A percentile compares a stretch with the other conserved stretches of the same genome.
Evolutionary conservation across 2,113 vertebrate species (phyloP).

Genomic region (Microcebus murinus): DNA sequence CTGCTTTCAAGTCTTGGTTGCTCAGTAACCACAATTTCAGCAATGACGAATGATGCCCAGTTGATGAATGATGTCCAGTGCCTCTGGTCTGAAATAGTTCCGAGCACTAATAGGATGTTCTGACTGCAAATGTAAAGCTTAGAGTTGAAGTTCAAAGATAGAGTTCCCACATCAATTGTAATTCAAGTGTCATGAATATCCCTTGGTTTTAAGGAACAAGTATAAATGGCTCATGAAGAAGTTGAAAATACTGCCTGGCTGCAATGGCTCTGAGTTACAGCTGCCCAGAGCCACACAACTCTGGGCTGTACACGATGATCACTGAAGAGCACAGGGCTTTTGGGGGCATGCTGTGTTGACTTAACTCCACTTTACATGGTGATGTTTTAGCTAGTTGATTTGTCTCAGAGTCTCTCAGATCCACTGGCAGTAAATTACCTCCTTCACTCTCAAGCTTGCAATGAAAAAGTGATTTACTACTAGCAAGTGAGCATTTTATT

Average conservation of each 20-base stretch:
- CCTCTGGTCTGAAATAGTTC: conserved; percentile 37
- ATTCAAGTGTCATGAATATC: background rate
- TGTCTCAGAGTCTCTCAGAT: conserved; percentile 9
- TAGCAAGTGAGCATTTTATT: conserved; percentile 33
- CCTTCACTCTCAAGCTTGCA: conserved; percentile 37
- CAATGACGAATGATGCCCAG: background rate
- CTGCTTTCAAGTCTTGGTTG: background rate
- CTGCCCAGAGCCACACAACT: background rate
- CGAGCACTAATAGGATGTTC: background rate
- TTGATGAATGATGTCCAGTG: background rate
- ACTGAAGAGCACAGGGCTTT: background rate
- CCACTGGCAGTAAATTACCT: conserved; percentile 3
- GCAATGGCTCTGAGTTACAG: background rate
- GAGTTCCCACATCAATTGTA: conserved; percentile 26
- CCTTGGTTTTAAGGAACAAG: conserved; percentile 12
- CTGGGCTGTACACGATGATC: conserved; percentile 12
- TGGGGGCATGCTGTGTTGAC: background rate
- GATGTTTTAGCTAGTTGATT: background rate
- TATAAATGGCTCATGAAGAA: background rate
- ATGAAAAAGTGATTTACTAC: conserved; percentile 45
- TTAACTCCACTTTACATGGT: background rate
- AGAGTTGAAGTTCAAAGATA: conserved; percentile 53
- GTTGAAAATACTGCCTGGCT: conserved; percentile 23
- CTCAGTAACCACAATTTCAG: background rate
- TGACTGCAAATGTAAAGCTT: conserved; percentile 22